Evolutionary conservation across 2,888 invertebrate species (phyloP), one percentile per base, ranked within the genome.

Genomic region (Polydrusus pterygomalis): DNA sequence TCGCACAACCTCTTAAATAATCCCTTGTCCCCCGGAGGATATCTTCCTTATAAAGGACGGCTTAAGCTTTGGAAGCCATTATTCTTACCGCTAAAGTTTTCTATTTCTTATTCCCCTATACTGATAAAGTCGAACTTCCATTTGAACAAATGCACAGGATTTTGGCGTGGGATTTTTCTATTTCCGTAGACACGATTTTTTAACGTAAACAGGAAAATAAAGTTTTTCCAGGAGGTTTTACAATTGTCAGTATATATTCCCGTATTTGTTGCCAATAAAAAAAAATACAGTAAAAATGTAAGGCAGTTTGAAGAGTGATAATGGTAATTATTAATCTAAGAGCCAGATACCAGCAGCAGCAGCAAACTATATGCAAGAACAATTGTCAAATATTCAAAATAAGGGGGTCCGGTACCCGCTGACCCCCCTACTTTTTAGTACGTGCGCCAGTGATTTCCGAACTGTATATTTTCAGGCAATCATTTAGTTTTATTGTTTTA

Each of bases 1-100:
- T 75, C 71, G 70, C 67, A 38, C 75, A 70, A 75, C 71, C 72
- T 76, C 69, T 76, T 76, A 76, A 67, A 62, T 76, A 76, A 76
- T 76, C 71, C 72, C 51, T 25, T 63, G 68, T 72, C 68, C 69
- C 67, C 47, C 7, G 40, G 64, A 62, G 68, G 69, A 72, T 68
- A 76, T 76, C 76, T 51, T 69, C 51, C 45, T 68, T 69, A 63
- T 62, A 76, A 72, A 72, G 62, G 54, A 72, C 60, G 76, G 25
- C 67, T 75, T 76, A 76, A 68, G 76, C 68, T 69, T 63, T 38
- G 8, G 60, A 56, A 72, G 63, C 60, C 64, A 76, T 76, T 76
- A 71, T 76, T 76, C 76, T 76, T 72, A 25, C 76, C 34, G 60
- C 70, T 34, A 34, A 56, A 45, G 51, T 76, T 70, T 72, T 71